Percentiles rank a stretch among this genome's conserved stretches.
phyloP scores from a whole-genome alignment of 2,113 vertebrate species.

The Mola mola region DNA sequence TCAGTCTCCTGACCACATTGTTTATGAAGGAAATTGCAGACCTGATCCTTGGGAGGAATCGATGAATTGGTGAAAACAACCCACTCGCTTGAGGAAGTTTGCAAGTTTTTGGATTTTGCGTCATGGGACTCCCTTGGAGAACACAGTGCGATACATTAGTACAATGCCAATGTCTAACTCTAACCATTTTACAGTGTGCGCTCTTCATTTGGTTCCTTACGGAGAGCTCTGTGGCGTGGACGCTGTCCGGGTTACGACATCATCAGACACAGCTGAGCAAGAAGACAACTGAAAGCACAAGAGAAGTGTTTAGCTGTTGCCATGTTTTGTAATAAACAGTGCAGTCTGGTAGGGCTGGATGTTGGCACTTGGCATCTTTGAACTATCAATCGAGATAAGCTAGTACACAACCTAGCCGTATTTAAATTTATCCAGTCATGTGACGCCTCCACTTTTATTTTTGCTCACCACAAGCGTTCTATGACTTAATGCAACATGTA shows the following conservation, averaged over 20 bases:
- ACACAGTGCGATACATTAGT: conserved; percentile 6
- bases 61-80: conserved; percentile 2
- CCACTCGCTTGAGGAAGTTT: background rate
- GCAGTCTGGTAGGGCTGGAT: too few species aligned
- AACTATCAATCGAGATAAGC: too few species aligned
- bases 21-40: conserved; percentile 12
- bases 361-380: too few species aligned
- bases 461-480: too few species aligned
- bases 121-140: conserved; percentile 6
- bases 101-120: background rate
- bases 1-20: too few species aligned
- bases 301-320: background rate
- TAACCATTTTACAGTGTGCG: background rate
- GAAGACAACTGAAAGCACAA: conserved; percentile 48
- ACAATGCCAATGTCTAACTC: background rate
- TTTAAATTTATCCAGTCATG: too few species aligned
- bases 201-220: conserved; percentile 48
- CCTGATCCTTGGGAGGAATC: conserved; percentile 19
- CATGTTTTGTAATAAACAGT: background rate
- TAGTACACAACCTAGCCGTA: too few species aligned
- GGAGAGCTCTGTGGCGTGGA: background rate
- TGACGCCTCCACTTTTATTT: too few species aligned
- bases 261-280: conserved; percentile 13
- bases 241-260: background rate
- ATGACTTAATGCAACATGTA: too few species aligned